Conservation (phyloP, 2,888 invertebrate genomes). For the Habrosyne pyritoides region DNA sequence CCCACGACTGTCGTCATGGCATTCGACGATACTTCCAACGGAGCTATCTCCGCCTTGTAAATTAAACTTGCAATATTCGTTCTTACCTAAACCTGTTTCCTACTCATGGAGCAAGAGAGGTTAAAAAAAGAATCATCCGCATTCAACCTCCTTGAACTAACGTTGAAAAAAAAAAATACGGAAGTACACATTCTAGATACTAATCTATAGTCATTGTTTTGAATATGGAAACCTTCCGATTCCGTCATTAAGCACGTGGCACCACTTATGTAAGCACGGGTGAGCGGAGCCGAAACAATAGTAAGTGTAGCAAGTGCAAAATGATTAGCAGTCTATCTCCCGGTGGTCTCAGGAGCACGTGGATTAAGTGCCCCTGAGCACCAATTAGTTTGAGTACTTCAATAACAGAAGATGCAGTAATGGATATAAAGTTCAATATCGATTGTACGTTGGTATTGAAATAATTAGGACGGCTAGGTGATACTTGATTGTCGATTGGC, state of each 20-base stretch:
- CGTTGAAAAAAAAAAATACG: background rate
- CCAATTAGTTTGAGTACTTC: background rate
- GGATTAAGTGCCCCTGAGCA: background rate
- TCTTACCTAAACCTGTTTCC: too few species aligned
- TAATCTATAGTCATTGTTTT: background rate
- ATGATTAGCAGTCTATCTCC: background rate
- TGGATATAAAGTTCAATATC: background rate
- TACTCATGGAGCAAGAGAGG: too few species aligned
- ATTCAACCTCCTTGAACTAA: too few species aligned
- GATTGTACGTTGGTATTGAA: background rate
- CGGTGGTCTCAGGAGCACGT: background rate
- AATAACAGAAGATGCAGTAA: background rate
- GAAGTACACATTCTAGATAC: background rate
- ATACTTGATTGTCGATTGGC: background rate
- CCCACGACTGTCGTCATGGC: too few species aligned
- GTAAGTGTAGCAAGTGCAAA: background rate
- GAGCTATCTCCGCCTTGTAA: too few species aligned
- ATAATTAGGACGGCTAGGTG: background rate
- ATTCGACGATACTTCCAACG: too few species aligned
- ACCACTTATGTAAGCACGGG: background rate
- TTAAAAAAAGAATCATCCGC: too few species aligned
- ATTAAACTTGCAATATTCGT: too few species aligned
- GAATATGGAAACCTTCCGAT: background rate
- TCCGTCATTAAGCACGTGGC: background rate
- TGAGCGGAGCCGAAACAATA: background rate